Conservation (phyloP, 2,113 vertebrate genomes). For the Hippotragus niger region DNA sequence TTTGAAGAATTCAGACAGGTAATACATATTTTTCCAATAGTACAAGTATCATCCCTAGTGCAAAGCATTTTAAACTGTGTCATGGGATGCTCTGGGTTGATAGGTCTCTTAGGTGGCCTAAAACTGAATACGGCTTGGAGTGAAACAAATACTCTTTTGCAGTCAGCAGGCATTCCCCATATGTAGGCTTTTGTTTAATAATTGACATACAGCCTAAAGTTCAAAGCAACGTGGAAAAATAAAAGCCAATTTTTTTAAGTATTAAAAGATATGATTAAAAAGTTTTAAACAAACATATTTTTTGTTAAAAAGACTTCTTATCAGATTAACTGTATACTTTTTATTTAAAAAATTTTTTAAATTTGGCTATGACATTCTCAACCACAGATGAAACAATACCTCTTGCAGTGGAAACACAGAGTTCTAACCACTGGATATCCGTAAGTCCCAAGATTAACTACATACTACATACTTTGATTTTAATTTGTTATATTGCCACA, state of each 20-base stretch:
- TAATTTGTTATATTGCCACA: background rate
- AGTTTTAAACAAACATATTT: background rate
- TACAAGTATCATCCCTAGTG: background rate
- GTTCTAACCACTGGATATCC: background rate
- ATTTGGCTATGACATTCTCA: background rate
- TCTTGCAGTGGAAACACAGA: background rate
- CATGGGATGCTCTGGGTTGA: background rate
- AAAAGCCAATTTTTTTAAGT: background rate
- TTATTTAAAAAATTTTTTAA: background rate
- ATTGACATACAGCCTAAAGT: background rate
- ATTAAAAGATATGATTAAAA: conserved; percentile 5
- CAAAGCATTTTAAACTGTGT: background rate
- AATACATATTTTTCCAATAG: background rate
- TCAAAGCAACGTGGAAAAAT: background rate
- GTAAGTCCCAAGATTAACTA: background rate
- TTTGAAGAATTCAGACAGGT: background rate
- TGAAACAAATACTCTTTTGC: background rate
- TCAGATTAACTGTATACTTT: background rate
- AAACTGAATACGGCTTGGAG: background rate
- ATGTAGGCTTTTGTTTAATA: background rate
- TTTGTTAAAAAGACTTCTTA: background rate
- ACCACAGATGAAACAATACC: background rate
- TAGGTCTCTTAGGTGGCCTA: background rate
- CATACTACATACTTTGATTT: background rate
- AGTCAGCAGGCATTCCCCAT: background rate